Conservation (phyloP, 2,888 invertebrate genomes). For the Apotomis capreana region DNA sequence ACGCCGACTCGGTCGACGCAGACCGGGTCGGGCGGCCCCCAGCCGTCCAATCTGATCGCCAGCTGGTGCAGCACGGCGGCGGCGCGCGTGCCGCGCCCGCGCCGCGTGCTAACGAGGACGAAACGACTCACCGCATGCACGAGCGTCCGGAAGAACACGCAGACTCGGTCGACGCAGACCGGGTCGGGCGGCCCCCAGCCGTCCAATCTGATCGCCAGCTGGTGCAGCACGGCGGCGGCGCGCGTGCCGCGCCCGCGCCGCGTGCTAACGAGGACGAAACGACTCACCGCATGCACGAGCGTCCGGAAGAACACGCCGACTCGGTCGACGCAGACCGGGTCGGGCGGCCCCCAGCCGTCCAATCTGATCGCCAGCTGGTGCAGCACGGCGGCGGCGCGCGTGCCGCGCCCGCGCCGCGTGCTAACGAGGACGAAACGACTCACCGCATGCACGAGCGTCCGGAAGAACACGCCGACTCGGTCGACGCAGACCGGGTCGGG, state of each 20-base stretch:
- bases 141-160: slow-evolving; percentile 92
- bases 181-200: slow-evolving; percentile 95
- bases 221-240: slow-evolving; percentile 91
- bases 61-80: slow-evolving; percentile 93
- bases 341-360: slow-evolving; percentile 93
- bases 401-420: slow-evolving; percentile 86
- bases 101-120: slow-evolving; percentile 93
- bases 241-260: slow-evolving; percentile 87
- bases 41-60: slow-evolving; percentile 94
- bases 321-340: slow-evolving; percentile 96
- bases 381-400: slow-evolving; percentile 89
- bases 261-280: slow-evolving; percentile 91
- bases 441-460: slow-evolving; percentile 78
- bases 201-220: slow-evolving; percentile 93
- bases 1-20: slow-evolving; percentile 98
- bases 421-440: slow-evolving; percentile 89
- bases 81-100: slow-evolving; percentile 87
- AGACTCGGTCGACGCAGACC: slow-evolving; percentile 97
- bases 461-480: slow-evolving; percentile 96
- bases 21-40: slow-evolving; percentile 93
- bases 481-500: slow-evolving; percentile 97
- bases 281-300: slow-evolving; percentile 62
- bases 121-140: slow-evolving; percentile 59
- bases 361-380: slow-evolving; percentile 95
- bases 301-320: slow-evolving; percentile 96